Base-by-base conservation (phyloP, 2,113 vertebrate genomes). In the Passerina amoena region DNA sequence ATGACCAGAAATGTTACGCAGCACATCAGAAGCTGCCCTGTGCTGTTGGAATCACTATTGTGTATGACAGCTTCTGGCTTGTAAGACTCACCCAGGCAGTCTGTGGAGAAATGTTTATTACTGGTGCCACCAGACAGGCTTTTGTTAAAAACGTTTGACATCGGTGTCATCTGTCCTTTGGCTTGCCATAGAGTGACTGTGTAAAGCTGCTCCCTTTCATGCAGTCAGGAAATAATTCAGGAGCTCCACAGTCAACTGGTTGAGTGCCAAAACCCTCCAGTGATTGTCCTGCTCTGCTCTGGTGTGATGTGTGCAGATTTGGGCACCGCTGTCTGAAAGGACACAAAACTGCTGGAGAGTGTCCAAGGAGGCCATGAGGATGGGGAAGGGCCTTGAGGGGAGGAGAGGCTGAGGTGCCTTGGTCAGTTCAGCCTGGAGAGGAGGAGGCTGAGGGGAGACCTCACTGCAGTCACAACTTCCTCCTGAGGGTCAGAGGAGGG, bases 331-430 rank as follows among this genome's bases (percentile, higher is more conserved):
- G 15, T 14, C 4, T 16, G 16, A 50, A 23, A 37, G 64, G n/a
- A 40, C 18, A 60, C 12, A 6, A 82, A 82, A 5, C 30, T 31
- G 3, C 10, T 38, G 20, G 11, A 44, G 13, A 40, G 20, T 21
- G 30, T 27, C n/a, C 24, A 35, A 2, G 40, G 30, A 53, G 45
- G 22, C 2, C 7, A 9, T 14, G 19, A 38, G 17, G 20, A 28
- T 68, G 77, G 45, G 2, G 20, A 53, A 53, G 61, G 24, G 10
- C 19, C 33, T 24, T 10, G 60, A 45, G 53, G 24, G 45, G 45
- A 28, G 51, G 15, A 73, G 33, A 0, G 0, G 5, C 44, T 44
- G 59, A 28, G 50, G 8, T 0, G 5, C 0, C 37, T 24, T 57
- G 51, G 14, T 66, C 4, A 38, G 37, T 5, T n/a, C 77, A 81